These are phyloP conservation scores for Lineus longissimus DNA, from an alignment of 1,140 invertebrate genomes.

Conservation along the genomic window DNA sequence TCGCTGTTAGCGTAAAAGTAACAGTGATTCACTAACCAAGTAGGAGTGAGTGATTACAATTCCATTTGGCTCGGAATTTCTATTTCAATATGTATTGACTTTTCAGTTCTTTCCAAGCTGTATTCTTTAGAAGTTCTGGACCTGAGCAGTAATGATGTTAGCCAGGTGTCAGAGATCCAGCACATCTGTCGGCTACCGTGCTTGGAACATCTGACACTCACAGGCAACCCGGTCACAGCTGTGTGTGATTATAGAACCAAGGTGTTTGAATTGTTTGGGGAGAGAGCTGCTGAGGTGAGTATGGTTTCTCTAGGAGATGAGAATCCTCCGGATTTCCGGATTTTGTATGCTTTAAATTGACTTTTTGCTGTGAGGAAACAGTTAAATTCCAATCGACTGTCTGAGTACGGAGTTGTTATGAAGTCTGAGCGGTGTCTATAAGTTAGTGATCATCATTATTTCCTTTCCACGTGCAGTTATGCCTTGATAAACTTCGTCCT, in stretches of 20 bases:
- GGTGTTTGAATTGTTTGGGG: slow-evolving; percentile 64
- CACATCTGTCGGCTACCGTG: slow-evolving; percentile 77
- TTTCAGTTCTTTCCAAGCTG: slow-evolving; percentile 67
- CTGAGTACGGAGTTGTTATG: too few species aligned
- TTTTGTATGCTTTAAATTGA: too few species aligned
- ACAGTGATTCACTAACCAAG: too few species aligned
- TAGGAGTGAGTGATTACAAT: too few species aligned
- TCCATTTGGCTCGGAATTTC: too few species aligned
- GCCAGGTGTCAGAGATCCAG: slow-evolving; percentile 71
- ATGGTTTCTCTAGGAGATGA: too few species aligned
- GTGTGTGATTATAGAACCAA: slow-evolving; percentile 86
- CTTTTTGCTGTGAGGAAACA: too few species aligned
- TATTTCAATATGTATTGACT: slow-evolving; percentile 4
- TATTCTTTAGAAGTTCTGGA: slow-evolving; percentile 72
- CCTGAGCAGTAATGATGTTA: slow-evolving; percentile 79
- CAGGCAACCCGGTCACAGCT: slow-evolving; percentile 83
- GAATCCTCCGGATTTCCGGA: too few species aligned
- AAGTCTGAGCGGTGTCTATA: too few species aligned
- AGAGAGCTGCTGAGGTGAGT: slow-evolving; percentile 45
- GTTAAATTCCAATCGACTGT: too few species aligned
- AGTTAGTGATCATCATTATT: neutral
- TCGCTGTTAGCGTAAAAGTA: too few species aligned
- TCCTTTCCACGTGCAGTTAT: slow-evolving; percentile 46
- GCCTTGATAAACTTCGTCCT: slow-evolving; percentile 80
- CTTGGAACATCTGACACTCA: slow-evolving; percentile 77